A percentile compares a stretch with the other conserved stretches of the same genome.
Evolutionary conservation across 2,113 vertebrate species (phyloP).

Genomic region (Amazona guildingii): DNA sequence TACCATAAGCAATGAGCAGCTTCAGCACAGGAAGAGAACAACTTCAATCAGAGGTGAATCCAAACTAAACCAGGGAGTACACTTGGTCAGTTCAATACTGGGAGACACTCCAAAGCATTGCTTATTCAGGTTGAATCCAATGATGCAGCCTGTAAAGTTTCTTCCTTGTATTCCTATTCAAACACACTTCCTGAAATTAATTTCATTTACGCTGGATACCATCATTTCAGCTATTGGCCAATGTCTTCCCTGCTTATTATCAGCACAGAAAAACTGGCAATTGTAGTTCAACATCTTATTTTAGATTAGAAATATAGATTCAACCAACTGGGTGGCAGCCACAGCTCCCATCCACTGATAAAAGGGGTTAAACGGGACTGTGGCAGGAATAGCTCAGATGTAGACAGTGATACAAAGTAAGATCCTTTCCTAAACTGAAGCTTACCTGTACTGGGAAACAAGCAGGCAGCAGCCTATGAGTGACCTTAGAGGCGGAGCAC

Average conservation of each 20-base stretch:
- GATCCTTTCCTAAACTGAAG: not conserved
- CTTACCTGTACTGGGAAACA: not conserved
- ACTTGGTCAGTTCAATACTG: not conserved
- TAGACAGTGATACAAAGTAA: not conserved
- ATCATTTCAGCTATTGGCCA: not conserved
- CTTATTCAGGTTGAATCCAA: not conserved
- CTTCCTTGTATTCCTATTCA: not conserved
- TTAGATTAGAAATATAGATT: not conserved
- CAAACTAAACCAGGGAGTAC: not conserved
- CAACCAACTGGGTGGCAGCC: not conserved
- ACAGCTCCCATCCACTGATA: not conserved
- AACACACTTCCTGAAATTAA: not conserved
- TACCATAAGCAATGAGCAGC: not conserved
- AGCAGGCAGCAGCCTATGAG: fast-evolving
- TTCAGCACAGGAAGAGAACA: not conserved
- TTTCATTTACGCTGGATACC: not conserved
- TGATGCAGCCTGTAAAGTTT: not conserved
- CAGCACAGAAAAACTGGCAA: not conserved
- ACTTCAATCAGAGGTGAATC: not conserved
- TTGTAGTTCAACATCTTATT: not conserved
- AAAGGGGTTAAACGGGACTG: fast-evolving
- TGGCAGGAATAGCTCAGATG: not conserved
- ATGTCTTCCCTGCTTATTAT: not conserved
- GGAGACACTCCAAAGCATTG: not conserved
- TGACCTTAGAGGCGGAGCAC: not conserved